These are phyloP conservation scores for Lagopus leucura DNA, from an alignment of 2,113 vertebrate species.

Conservation along the genomic window DNA sequence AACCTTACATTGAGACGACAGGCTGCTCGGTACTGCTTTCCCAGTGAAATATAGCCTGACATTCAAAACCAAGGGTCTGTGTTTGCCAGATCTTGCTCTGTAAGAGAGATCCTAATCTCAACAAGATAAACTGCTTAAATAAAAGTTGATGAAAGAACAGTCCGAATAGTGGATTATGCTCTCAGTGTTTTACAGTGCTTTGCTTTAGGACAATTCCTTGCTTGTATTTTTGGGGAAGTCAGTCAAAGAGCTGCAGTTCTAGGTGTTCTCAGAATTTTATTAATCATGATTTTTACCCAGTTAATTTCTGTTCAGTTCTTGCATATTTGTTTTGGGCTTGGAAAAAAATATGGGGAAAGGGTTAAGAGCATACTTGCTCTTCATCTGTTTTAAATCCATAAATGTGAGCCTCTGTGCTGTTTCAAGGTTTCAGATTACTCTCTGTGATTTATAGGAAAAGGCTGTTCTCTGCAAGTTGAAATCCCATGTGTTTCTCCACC, in stretches of 20 bases:
- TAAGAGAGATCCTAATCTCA: slow-evolving; percentile 74
- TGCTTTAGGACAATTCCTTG: slow-evolving; percentile 49
- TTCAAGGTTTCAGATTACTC: slow-evolving; percentile 69
- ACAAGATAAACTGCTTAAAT: slow-evolving; percentile 78
- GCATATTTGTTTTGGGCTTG: slow-evolving; percentile 8
- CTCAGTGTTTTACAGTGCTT: slow-evolving; percentile 53
- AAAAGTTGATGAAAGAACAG: slow-evolving; percentile 73
- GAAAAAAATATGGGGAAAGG: slow-evolving; percentile 57
- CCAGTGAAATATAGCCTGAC: slow-evolving; percentile 71
- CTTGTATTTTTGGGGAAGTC: slow-evolving; percentile 40
- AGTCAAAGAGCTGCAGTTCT: background rate
- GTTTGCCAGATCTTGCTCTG: slow-evolving; percentile 71
- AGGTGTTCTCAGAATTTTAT: slow-evolving; percentile 27
- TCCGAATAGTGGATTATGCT: slow-evolving; percentile 53
- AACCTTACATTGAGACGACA: slow-evolving; percentile 44
- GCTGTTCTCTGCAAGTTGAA: slow-evolving; percentile 60
- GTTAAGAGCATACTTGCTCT: slow-evolving; percentile 62
- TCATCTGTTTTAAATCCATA: slow-evolving; percentile 72
- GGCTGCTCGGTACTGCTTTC: slow-evolving; percentile 53
- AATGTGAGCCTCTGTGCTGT: slow-evolving; percentile 64
- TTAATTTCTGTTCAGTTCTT: slow-evolving; percentile 28
- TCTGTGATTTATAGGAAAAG: slow-evolving; percentile 70
- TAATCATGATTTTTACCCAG: slow-evolving; percentile 9
- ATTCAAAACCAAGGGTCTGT: slow-evolving; percentile 69
- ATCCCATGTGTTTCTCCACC: slow-evolving; percentile 62